Evolutionary conservation across 2,797 vertebrate species (phyloP).

Genomic region (Leuciscus waleckii): DNA sequence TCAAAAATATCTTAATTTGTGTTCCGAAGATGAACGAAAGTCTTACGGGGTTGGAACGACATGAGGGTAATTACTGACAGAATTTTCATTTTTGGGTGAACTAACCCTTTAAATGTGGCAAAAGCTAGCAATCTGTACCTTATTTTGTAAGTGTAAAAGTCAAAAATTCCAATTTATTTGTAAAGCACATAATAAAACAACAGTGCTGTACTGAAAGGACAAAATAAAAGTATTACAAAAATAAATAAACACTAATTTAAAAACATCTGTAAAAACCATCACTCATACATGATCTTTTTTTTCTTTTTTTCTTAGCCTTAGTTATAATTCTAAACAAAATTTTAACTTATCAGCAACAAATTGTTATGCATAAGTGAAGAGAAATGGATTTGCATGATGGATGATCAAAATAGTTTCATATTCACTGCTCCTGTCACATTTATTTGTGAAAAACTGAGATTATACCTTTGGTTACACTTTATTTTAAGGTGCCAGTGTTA

Average conservation of each 20-base stretch:
- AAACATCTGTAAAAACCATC: too few species aligned
- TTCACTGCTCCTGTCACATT: too few species aligned
- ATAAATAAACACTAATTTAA: not conserved
- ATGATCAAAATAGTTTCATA: too few species aligned
- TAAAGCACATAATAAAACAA: not conserved
- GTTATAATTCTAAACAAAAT: not conserved
- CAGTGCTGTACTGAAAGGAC: not conserved
- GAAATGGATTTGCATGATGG: not conserved
- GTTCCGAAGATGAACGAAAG: too few species aligned
- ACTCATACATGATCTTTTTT: not conserved
- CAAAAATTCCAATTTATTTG: not conserved
- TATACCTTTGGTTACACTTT: not conserved
- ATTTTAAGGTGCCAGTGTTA: too few species aligned
- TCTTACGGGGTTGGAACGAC: too few species aligned
- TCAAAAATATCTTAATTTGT: too few species aligned
- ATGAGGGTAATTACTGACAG: too few species aligned
- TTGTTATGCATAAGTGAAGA: not conserved
- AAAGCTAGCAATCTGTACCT: not conserved
- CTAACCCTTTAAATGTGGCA: conserved; percentile 17
- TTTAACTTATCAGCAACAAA: not conserved
- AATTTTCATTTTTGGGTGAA: too few species aligned
- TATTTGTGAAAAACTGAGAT: not conserved
- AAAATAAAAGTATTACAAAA: not conserved
- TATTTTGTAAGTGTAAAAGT: not conserved
- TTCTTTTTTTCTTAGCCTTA: too few species aligned